A percentile compares a stretch with the other conserved stretches of the same genome.
Conservation (phyloP, 2,797 vertebrate species). For the Falco berigora region DNA sequence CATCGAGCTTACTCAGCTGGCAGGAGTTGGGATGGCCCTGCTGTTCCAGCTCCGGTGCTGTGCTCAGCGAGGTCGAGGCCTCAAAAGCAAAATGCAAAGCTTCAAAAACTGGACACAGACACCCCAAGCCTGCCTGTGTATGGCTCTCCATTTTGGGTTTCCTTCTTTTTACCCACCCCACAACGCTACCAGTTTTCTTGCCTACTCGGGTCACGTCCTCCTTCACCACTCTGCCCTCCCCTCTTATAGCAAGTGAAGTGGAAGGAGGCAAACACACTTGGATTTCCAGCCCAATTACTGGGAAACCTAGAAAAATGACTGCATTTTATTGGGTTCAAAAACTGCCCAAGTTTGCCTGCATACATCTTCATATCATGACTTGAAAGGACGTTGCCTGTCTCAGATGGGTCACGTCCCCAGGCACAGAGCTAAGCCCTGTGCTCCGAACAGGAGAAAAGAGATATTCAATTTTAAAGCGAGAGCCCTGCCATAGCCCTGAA, state of each 20-base stretch:
- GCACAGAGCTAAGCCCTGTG: neutral
- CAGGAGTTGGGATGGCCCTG: neutral
- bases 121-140: rapidly evolving
- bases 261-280: neutral
- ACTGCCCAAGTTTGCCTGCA: neutral
- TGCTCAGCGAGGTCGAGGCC: neutral
- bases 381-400: neutral
- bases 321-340: neutral
- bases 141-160: neutral
- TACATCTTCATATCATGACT: neutral
- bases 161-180: neutral
- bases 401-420: rapidly evolving
- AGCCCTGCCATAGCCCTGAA: neutral
- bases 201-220: neutral
- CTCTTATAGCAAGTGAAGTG: neutral
- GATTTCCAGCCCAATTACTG: neutral
- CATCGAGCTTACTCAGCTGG: rapidly evolving
- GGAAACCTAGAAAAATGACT: neutral
- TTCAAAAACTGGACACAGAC: neutral
- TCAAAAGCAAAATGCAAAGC: neutral
- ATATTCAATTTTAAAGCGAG: neutral
- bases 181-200: neutral
- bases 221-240: neutral
- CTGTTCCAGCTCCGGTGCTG: neutral
- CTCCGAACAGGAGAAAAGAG: neutral